phyloP scores from a whole-genome alignment of 1,140 invertebrate species.

The Meloidogyne exigua region DNA sequence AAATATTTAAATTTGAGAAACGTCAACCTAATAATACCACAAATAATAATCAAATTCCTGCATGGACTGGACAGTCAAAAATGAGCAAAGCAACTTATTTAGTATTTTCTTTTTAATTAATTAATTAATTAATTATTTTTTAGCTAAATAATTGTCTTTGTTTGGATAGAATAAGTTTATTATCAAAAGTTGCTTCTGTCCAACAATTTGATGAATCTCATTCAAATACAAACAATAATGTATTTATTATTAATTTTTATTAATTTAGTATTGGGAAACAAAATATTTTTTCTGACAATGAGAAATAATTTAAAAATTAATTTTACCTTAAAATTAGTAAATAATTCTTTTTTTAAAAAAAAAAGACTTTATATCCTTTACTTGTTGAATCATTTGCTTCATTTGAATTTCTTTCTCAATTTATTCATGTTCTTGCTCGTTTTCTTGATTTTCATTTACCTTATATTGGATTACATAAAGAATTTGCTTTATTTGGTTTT shows the following conservation, averaged over 20 bases:
- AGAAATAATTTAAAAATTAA: too few relatives aligned
- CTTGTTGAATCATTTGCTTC: constrained; percentile 17
- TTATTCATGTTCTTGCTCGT: constrained; percentile 9
- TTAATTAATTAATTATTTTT: constrained; percentile 4
- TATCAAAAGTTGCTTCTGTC: constrained; percentile 8
- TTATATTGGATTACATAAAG: constrained; percentile 16
- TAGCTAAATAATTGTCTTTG: constrained; percentile 13
- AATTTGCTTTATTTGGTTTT: constrained; percentile 8
- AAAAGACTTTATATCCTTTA: neutral
- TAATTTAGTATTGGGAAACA: too few relatives aligned
- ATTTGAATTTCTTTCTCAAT: constrained; percentile 19
- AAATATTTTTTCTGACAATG: too few relatives aligned
- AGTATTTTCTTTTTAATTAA: neutral
- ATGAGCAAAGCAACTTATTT: neutral
- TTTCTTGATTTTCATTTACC: constrained; percentile 26
- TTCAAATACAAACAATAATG: neutral
- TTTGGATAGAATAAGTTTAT: constrained; percentile 7
- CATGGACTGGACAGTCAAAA: constrained; percentile 25
- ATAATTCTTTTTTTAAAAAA: neutral
- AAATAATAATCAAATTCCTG: constrained; percentile 13
- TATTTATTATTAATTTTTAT: neutral
- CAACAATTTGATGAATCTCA: neutral
- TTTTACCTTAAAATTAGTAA: too few relatives aligned
- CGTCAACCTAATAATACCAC: neutral
- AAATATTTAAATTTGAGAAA: constrained; percentile 15